Evolutionary conservation across 2,888 invertebrate genomes (phyloP).

Genomic region (Junonia oenone): DNA sequence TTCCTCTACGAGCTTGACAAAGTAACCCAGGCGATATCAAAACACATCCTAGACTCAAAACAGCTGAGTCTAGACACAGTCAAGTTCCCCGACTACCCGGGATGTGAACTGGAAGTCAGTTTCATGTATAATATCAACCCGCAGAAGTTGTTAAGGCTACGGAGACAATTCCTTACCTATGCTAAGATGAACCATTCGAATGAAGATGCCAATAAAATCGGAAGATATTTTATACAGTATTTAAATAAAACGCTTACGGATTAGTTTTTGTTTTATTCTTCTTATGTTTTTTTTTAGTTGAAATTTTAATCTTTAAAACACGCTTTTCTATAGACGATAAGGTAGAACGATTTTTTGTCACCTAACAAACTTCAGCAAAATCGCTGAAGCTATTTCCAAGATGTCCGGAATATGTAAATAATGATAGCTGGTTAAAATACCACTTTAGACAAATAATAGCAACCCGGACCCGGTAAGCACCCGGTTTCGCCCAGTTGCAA

Average conservation of each 20-base stretch:
- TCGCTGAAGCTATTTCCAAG: no score
- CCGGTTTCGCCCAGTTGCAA: no score
- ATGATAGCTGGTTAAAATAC: no score
- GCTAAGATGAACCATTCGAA: slow-evolving; percentile 89
- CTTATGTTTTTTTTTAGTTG: no score
- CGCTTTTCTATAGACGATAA: no score
- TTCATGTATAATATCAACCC: slow-evolving; percentile 53
- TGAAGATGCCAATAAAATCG: slow-evolving; percentile 82
- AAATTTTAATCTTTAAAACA: no score
- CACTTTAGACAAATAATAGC: no score
- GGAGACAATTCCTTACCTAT: slow-evolving; percentile 93
- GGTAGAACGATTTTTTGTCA: no score
- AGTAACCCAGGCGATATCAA: slow-evolving; percentile 89
- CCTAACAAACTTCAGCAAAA: no score
- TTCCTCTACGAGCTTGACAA: slow-evolving; percentile 94
- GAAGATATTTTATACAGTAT: slow-evolving; percentile 92
- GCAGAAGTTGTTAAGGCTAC: slow-evolving; percentile 82
- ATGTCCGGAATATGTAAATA: no score
- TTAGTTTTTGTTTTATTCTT: no score
- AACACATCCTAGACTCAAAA: slow-evolving; percentile 87
- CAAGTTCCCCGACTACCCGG: slow-evolving; percentile 82
- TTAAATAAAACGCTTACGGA: slow-evolving; percentile 84
- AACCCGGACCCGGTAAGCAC: no score
- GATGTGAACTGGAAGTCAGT: slow-evolving; percentile 75
- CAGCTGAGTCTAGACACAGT: slow-evolving; percentile 80